These are phyloP conservation scores for Antheraea assamensis DNA, from an alignment of 2,888 invertebrate species.

Conservation along the genomic window DNA sequence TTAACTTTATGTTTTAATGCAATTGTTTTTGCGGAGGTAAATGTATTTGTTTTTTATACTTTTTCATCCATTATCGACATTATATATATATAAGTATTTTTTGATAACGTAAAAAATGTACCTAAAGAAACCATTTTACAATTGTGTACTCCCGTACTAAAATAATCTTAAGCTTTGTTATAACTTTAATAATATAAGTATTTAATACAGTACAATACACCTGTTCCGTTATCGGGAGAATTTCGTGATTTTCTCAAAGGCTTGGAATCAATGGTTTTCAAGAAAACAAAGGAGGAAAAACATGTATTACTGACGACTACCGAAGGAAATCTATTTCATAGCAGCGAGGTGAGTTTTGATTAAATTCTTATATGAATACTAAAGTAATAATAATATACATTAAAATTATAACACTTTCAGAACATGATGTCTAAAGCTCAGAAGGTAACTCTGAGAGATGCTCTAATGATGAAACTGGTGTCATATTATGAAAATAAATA, in stretches of 20 bases:
- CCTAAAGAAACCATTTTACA: neutral
- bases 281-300: constrained; percentile 34
- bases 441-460: constrained; percentile 47
- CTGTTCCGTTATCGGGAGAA: constrained; percentile 37
- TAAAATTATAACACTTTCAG: constrained; percentile 33
- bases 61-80: neutral
- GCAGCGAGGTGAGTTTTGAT: constrained; percentile 37
- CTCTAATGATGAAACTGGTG: constrained; percentile 65
- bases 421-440: constrained; percentile 31
- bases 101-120: neutral
- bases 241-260: constrained; percentile 49
- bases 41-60: neutral
- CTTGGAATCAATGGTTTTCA: constrained; percentile 48
- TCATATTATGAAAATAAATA: constrained; percentile 67
- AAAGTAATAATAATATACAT: neutral
- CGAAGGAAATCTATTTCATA: constrained; percentile 24
- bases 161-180: neutral
- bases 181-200: neutral
- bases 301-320: constrained; percentile 25
- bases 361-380: constrained; percentile 4
- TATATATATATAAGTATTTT: neutral
- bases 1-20: constrained; percentile 2
- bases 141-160: neutral
- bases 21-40: constrained; percentile 7
- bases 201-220: constrained; percentile 11